A percentile compares a stretch with the other conserved stretches of the same genome.
phyloP scores from a whole-genome alignment of 1,140 invertebrate species.

The Phortica variegata region DNA sequence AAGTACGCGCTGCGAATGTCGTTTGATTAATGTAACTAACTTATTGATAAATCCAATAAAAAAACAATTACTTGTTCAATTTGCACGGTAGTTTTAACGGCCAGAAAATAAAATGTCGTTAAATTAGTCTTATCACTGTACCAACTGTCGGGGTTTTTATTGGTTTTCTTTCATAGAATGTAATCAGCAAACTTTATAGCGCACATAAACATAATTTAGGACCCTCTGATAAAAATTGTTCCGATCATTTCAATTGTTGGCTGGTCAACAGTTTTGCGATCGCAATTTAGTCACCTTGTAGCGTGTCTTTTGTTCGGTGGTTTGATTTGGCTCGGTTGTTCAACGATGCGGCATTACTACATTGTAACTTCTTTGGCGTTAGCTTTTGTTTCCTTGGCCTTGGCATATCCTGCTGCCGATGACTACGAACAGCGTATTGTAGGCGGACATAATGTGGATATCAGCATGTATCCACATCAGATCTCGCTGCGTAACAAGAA shows the following conservation, averaged over 20 bases:
- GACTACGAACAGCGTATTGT: conserved; percentile 34
- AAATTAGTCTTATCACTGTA: too few relatives aligned
- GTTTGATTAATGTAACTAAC: neutral
- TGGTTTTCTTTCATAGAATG: conserved; percentile 19
- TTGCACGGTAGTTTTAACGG: conserved; percentile 7
- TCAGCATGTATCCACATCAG: conserved; percentile 37
- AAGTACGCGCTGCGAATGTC: conserved; percentile 6
- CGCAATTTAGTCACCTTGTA: too few relatives aligned
- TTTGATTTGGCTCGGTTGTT: conserved; percentile 5
- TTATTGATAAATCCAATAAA: conserved; percentile 8
- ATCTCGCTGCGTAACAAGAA: conserved; percentile 38
- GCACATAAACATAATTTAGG: neutral
- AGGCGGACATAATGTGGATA: conserved; percentile 28
- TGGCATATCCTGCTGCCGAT: conserved; percentile 12
- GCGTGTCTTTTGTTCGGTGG: conserved; percentile 7
- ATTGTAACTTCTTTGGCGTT: too few relatives aligned
- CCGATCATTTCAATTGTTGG: conserved; percentile 25
- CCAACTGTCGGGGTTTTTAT: too few relatives aligned
- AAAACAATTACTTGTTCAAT: conserved; percentile 15
- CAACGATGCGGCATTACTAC: too few relatives aligned
- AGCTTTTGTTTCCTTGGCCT: neutral
- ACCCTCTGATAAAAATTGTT: neutral
- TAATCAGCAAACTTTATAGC: conserved; percentile 10
- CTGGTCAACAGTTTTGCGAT: conserved; percentile 17
- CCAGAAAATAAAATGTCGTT: conserved; percentile 25